A percentile compares a stretch with the other conserved stretches of the same genome.
Conservation (phyloP, 1,140 invertebrate species). For the Lepidurus packardi region DNA sequence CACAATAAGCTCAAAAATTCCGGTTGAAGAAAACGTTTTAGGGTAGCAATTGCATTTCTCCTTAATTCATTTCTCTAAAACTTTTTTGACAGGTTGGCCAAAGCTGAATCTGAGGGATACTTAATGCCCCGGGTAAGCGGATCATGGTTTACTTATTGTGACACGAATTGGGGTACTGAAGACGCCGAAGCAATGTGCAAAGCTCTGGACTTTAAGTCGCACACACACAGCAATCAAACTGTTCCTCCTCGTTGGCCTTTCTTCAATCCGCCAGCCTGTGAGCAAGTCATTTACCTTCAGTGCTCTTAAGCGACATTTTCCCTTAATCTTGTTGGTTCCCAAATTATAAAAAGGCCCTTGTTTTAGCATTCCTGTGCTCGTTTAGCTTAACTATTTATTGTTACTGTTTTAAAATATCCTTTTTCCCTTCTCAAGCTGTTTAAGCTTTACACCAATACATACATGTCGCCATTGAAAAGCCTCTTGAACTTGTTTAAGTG, state of each 20-base stretch:
- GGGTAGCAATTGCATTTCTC: neutral
- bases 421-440: neutral
- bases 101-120: neutral
- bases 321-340: neutral
- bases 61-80: neutral
- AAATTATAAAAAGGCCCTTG: neutral
- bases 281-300: neutral
- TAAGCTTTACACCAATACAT: neutral
- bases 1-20: neutral
- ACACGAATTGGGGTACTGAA: neutral
- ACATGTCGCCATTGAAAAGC: neutral
- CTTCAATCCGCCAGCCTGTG: neutral
- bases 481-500: slow-evolving; percentile 2
- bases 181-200: neutral
- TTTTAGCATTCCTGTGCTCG: neutral
- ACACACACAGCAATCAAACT: neutral
- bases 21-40: neutral
- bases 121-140: neutral
- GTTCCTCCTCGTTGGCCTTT: slow-evolving; percentile 17
- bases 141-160: neutral
- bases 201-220: neutral
- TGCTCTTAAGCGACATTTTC: neutral
- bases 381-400: neutral
- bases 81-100: neutral
- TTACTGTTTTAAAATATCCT: neutral